Conservation (phyloP, 1,140 invertebrate species). For the Papilio machaon region DNA sequence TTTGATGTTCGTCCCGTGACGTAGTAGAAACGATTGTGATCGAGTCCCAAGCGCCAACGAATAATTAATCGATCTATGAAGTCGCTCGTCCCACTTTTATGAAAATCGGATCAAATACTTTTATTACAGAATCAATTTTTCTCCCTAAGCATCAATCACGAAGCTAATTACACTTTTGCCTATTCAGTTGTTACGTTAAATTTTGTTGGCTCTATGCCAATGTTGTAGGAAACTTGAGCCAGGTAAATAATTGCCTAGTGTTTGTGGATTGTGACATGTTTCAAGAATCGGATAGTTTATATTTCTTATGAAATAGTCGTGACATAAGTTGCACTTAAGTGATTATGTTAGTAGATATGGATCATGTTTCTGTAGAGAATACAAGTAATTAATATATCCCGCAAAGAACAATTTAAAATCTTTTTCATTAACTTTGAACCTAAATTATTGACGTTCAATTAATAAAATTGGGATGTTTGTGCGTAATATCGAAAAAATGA, state of each 20-base stretch:
- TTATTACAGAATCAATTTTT: constrained; percentile 22
- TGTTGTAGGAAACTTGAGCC: neutral
- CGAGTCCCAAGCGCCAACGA: constrained; percentile 59
- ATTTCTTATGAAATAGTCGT: neutral
- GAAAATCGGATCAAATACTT: constrained; percentile 16
- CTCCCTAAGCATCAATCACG: neutral
- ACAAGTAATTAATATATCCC: no score
- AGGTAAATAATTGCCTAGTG: constrained; percentile 19
- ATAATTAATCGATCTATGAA: constrained; percentile 77
- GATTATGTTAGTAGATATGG: neutral
- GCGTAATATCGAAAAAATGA: no score
- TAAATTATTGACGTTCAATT: no score
- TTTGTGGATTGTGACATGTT: constrained; percentile 10
- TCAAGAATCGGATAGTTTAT: neutral
- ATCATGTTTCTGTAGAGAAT: neutral
- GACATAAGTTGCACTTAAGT: constrained; percentile 6
- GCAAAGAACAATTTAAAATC: no score
- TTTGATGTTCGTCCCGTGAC: constrained; percentile 66
- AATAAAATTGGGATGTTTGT: no score
- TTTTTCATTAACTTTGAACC: neutral
- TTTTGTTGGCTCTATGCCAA: neutral
- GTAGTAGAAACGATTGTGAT: constrained; percentile 49
- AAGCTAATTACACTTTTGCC: constrained; percentile 17
- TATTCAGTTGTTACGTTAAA: constrained; percentile 9
- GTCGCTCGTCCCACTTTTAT: constrained; percentile 45